Base-by-base conservation (phyloP, 1,140 invertebrate species). In the Rhagoletis pomonella region DNA sequence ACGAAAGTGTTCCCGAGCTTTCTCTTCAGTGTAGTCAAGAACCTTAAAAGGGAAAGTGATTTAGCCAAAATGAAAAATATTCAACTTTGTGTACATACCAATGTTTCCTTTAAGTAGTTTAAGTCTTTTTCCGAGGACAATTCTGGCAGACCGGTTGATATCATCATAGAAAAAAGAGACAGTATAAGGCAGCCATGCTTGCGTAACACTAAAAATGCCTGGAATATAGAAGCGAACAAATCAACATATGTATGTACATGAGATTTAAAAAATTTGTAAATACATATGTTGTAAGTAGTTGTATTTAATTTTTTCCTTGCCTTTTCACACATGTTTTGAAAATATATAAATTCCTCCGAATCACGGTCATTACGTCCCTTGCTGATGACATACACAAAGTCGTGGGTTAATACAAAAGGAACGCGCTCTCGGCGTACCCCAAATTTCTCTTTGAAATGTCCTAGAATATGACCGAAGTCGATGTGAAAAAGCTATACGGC, bases 371-470 rank as follows among this genome's bases (percentile, higher is more conserved):
- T 96, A 90, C 98, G 97, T 1, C 98, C 99, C 91, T 97, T 98
- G 88, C 98, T 98, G 90, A 99, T 99, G 0, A 99, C 98, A 93
- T 97, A 96, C 6, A 99, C 96, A 94, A 99, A 99, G 94, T 99
- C 99, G 91, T 99, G 98, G 1, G 99, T 99, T 44, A 99, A 93
- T 0, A 99, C 98, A 94, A 99, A 99, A 19, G 99, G 99, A 2
- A 99, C 99, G 39, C 99, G 94, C 94, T 99, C 99, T 47, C 99
- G 94, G 89, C 97, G 96, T 89, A 99, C 98, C 4, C 99, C 99
- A 95, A 99, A 99, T 94, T 99, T 99, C 92, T 99, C 98, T 94
- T 99, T 99, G 92, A 99, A 99, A 93, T 99, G 99, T 17, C 99
- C 98, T 42, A 99, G 94, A 93, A 99, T 99, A 90, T 99, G 99